Base-by-base conservation (phyloP, 1,140 invertebrate genomes). In the Fopius arisanus region DNA sequence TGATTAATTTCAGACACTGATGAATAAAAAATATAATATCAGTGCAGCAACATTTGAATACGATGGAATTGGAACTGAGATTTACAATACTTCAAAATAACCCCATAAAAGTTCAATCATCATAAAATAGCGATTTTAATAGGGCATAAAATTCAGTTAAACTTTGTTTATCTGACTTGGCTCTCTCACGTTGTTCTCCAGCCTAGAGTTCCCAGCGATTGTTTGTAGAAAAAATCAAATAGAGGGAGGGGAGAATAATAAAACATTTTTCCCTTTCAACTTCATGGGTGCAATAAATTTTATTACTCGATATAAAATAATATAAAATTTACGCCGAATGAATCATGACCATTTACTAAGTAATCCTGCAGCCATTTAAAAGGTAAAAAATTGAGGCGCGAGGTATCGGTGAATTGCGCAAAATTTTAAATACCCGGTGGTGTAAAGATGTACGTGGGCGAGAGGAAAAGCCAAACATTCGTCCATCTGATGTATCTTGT, bases 101-200 rank as follows among this genome's bases (percentile, higher is more conserved):
- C 75, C 70, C 67, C 79, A 75, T 81, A 80, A 82, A 82, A 82
- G 82, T 81, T 81, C 79, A 80, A 82, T 83, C 78, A 83, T 65
- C 75, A 78, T 82, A 83, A 82, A 82, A 66, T 37, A 75, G 75
- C 41, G 29, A 51, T 19, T 29, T 59, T 29, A 48, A 31, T 12
- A 63, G 54, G 31, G 16, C 23, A 62, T 71, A 41, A 33, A 63
- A 71, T 71, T 71, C 62, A 23, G 40, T 31, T 65, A 54, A 51
- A 67, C 14, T 63, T 67, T 69, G 14, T 28, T 37, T 23, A 43
- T 43, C 37, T 73, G 21, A 37, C 28, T 63, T 43, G 26, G 68
- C 28, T 19, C 28, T 19, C 65, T 59, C 54, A 48, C 16, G 43
- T 48, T n/a, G 16, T 48, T 48, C 3, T 16, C n/a, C 43, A 48